Base-by-base conservation (phyloP, 1,140 invertebrate genomes). In the Drosophila takahashii region DNA sequence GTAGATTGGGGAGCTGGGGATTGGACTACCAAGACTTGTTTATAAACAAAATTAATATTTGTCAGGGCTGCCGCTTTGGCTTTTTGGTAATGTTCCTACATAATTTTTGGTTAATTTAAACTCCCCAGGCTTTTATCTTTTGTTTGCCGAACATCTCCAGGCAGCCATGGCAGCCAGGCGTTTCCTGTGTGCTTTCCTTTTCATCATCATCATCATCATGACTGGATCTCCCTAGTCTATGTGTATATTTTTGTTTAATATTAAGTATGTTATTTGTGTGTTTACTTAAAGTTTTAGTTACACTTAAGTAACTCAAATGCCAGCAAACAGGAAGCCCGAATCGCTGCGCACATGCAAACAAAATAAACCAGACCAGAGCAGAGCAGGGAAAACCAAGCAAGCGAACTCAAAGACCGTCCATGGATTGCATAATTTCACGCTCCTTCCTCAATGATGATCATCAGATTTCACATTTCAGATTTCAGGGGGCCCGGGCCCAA, bases 101-200 rank as follows among this genome's bases (percentile, higher is more conserved):
- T 90, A 90, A 90, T 90, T 90, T 90, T 85, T 78, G 81, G 85
- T 84, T 89, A 90, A 89, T 90, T 90, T 89, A 89, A 90, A 90
- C 90, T 89, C 84, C 77, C 74, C 60, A 58, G 60, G 75, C 83
- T 89, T 90, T 89, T 89, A 90, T 89, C 85, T 85, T 79, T 90
- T 89, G 85, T 89, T 89, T 89, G 85, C 70, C 29, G 22, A 22
- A 22, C 29, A 7, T 32, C 29, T 32, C 27, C 27, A 7, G 9
- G 29, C 29, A 3, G 47, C 8, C 47, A 26, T 56, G 52, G 51
- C 22, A 22, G n/a, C 47, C 47, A 59, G 52, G 51, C 67, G 53
- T 81, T 86, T 86, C 81, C 84, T 51, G 44, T 76, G 54, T 72
- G 76, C 57, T 78, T 78, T 71, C 75, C 79, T 54, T 81, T 57